Evolutionary conservation across 1,140 invertebrate species (phyloP), one percentile per base, ranked within the genome.

Genomic region (Oreohelix idahoensis): DNA sequence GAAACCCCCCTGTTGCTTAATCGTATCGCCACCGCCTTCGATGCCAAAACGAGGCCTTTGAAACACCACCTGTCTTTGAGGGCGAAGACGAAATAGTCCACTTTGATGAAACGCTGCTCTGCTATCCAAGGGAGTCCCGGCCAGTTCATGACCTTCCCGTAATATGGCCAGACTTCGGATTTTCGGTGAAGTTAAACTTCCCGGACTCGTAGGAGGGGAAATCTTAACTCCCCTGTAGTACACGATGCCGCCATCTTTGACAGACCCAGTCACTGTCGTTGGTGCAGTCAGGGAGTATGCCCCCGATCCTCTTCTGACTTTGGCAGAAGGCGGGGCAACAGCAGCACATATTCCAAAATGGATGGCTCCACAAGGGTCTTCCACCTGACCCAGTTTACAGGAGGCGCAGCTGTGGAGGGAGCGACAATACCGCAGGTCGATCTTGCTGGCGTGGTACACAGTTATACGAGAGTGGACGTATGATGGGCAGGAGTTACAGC

Each of bases 341-440:
- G 94, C 94, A 0, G 94, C 93, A 74, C 94, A 94, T 85, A 94
- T 93, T 20, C 94, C 94, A 86, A 94, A 94, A 86, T 94, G 94
- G 29, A 94, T 92, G n/a, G 94, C 93, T 80, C 92, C 91, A 85
- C 94, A 94, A 20, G 86, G 85, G 5, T 85, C 74, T 10, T 84
- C 66, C 79, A 73, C 84, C 85, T 77, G 81, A 83, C 81, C 84
- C 79, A 84, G 75, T 78, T n/a, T 79, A 79, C 85, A 89, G 88
- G 88, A 92, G 58, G 93, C 92, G 63, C 94, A 93, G 84, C 92
- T 93, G 88, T 94, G 94, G 11, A 94, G 90, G 8, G 93, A 92
- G 5, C 94, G 92, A 63, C 91, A 88, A 81, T 93, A 93, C 42
- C 92, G 89, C 53, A 93, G 88, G 86, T 94, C 94, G 17, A 93